Conservation (phyloP, 2,888 invertebrate genomes). For the Linnaemya tessellans region DNA sequence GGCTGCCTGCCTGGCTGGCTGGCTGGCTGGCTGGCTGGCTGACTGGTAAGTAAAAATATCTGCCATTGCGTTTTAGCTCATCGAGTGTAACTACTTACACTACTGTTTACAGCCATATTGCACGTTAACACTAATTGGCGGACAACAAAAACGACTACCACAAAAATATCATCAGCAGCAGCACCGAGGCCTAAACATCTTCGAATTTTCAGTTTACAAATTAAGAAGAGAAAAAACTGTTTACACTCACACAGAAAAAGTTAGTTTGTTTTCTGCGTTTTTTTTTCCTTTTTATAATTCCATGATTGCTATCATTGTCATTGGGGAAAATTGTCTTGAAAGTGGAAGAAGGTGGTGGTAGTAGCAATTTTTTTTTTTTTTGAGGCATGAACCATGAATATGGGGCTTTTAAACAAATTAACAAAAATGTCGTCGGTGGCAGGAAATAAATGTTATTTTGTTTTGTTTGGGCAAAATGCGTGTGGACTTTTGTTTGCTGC, state of each 20-base stretch:
- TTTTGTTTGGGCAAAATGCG: constrained; percentile 56
- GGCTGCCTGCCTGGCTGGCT: constrained; percentile 26
- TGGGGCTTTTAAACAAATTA: constrained; percentile 71
- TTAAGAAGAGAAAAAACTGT: constrained; percentile 24
- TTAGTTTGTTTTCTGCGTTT: not conserved
- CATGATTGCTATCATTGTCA: constrained; percentile 62
- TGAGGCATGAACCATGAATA: constrained; percentile 42
- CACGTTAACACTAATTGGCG: constrained; percentile 70
- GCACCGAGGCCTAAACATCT: constrained; percentile 46
- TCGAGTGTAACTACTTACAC: constrained; percentile 76
- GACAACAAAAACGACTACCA: constrained; percentile 63
- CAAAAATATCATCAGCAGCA: constrained; percentile 42
- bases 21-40: constrained; percentile 25
- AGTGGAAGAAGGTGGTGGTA: constrained; percentile 55
- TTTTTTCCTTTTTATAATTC: constrained; percentile 42
- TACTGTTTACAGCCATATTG: constrained; percentile 74
- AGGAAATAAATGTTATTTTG: constrained; percentile 72
- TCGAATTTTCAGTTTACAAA: constrained; percentile 36
- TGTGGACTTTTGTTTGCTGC: constrained; percentile 42
- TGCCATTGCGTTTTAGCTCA: constrained; percentile 63
- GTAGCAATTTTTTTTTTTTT: constrained; percentile 42
- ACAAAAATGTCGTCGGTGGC: constrained; percentile 72
- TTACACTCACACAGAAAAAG: constrained; percentile 29
- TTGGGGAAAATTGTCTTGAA: constrained; percentile 40
- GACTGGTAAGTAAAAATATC: constrained; percentile 31